Base-by-base conservation (phyloP, 2,888 invertebrate genomes). In the Galerucella nymphaeae region DNA sequence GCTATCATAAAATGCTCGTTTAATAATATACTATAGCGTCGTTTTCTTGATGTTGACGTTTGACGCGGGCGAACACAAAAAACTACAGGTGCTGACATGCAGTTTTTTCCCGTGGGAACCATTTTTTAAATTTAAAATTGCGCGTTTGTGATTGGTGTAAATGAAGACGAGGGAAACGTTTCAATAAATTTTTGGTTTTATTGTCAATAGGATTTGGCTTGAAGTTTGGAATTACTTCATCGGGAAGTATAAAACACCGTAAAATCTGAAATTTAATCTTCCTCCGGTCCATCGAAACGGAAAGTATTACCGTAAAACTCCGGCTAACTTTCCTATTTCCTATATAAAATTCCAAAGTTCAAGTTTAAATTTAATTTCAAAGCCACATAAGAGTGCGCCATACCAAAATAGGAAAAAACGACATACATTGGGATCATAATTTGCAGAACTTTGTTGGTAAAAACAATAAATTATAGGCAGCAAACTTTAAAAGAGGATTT, bases 351-450 rank as follows among this genome's bases (percentile, higher is more conserved):
- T 42, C 42, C 11, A 50, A 68, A 68, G 48, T 68, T 59, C 48
- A 61, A 68, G 68, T 68, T 68, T 68, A 68, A 61, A 68, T 68
- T 68, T 61, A 68, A 68, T 68, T 61, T 61, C 68, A 42, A 68
- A 68, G 59, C 68, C 61, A 41, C 53, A 55, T 30, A 61, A 69
- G 62, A 69, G 62, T 62, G 20, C 58, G 53, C 18, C 30, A 18
- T 55, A 55, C 41, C 13, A 57, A 18, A 58, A 66, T 58, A 66
- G 11, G 16, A 18, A 16, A 66, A 68, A 69, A 69, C 30, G 1
- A 69, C 53, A 62, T 53, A 53, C 62, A 55, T 30, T 50, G 48
- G 13, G 45, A 69, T 69, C 69, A 69, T 69, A 69, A 69, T 69
- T 69, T 53, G 61, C 38, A 62, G 55, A 69, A 62, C n/a, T 62